Evolutionary conservation across 2,797 vertebrate genomes (phyloP), one percentile per base, ranked within the genome.

Genomic region (Tragopan temminckii): DNA sequence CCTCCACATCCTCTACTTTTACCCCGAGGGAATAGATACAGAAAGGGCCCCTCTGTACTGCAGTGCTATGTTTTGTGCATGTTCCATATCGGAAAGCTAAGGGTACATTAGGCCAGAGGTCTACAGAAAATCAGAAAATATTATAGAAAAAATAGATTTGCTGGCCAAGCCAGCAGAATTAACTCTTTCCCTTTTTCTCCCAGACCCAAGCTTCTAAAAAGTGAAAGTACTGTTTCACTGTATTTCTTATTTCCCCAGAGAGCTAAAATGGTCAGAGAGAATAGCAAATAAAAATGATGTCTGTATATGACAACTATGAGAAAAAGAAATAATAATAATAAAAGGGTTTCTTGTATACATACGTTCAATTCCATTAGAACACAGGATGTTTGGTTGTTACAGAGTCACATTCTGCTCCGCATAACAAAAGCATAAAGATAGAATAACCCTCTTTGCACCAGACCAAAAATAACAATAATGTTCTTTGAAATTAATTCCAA

Each of bases 311-410:
- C 57, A 94, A 89, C 36, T 61, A 45, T 5, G 50, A 78, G 69
- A 76, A 83, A 94, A 89, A 76, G 29, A 18, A 85, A 69, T 90
- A 95, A 88, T 23, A 79, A 76, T 88, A 80, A 95, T 87, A 79
- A 27, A 4, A 94, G 70, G 74, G 48, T 89, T 84, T 90, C 64
- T 75, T 48, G 64, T 94, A 63, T 62, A 53, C 66, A 61, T 83
- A 82, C 87, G 40, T 80, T 93, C 86, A 85, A 82, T 92, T 94
- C 43, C 55, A 87, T 87, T 80, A 89, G 24, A 91, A 86, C 27
- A 71, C 12, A 81, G 83, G 61, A 57, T 63, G 21, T 59, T 88
- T 87, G 45, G 43, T 88, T 93, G 46, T 46, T 80, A 52, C 27
- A 55, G 43, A 78, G 55, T 68, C 91, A 55, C 57, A 72, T 82